phyloP scores from a whole-genome alignment of 2,113 vertebrate genomes.

The Sebastes schlegelii region DNA sequence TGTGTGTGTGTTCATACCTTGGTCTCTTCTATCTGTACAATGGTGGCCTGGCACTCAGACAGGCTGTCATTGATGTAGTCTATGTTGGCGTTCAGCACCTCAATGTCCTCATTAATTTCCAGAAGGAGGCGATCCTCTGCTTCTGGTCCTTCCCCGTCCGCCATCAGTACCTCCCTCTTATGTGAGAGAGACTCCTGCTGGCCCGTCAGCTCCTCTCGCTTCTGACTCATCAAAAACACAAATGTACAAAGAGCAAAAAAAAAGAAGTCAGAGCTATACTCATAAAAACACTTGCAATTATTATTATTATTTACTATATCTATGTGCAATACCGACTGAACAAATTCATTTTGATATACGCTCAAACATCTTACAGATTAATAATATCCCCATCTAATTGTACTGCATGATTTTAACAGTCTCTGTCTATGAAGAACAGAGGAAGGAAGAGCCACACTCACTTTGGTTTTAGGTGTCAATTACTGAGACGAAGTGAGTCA shows the following conservation, averaged over 20 bases:
- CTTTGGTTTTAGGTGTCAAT: constrained; percentile 22
- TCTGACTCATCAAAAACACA: constrained; percentile 81
- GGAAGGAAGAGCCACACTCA: constrained; percentile 8
- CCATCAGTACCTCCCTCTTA: constrained; percentile 88
- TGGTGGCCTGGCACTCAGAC: constrained; percentile 96
- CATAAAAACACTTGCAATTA: background rate
- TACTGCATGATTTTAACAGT: background rate
- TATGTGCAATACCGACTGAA: background rate
- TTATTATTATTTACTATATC: background rate
- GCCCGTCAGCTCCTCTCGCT: constrained; percentile 94
- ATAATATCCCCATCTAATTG: background rate
- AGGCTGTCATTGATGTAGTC: constrained; percentile 98
- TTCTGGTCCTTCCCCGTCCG: constrained; percentile 88
- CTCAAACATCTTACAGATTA: background rate
- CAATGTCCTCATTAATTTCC: constrained; percentile 94
- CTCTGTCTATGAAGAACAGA: background rate
- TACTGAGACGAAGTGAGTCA: background rate
- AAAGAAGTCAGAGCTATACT: background rate
- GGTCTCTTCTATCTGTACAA: constrained; percentile 97
- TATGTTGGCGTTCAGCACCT: constrained; percentile 95
- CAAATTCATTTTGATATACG: background rate
- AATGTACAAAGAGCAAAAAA: background rate
- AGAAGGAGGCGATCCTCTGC: constrained; percentile 88
- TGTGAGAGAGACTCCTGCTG: constrained; percentile 91
- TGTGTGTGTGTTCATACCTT: constrained; percentile 84